Evolutionary conservation across 53 echinoderm and acorn worm genomes (phyloP), one percentile per base, ranked within the genome.

Genomic region (Pentamera pediparva): DNA sequence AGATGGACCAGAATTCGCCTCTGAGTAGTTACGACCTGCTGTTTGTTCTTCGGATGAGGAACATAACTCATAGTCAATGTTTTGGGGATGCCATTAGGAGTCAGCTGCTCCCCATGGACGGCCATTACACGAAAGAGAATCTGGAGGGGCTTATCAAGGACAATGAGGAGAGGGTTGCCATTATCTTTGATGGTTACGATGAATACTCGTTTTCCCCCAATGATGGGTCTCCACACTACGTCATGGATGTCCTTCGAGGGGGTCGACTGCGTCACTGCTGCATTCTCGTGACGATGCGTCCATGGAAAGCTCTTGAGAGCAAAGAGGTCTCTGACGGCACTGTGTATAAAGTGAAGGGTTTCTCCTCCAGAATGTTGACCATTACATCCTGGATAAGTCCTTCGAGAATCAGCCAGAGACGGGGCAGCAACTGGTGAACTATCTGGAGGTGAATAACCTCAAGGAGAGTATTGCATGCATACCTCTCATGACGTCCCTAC

Each of bases 121-220:
- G 32, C 1, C 36, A 38, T 5, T 72, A 72, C 50, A 31, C 33
- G 9, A 26, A 17, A 17, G 55, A 72, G 25, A 32, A 12, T 8
- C 2, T 72, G 19, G 73, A 72, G 22, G 22, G 35, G 35, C 36
- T 72, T 27, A 32, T 72, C 34, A 48, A 32, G 4, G 30, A 51
- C 1, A 10, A 53, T n/a, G 55, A 72, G 19, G 52, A 53, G 21
- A 72, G 54, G 36, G 37, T 72, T 5, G 73, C 73, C 37, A 35
- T 72, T n/a, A 72, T 72, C 32, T 72, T 72, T 33, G 73, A 72
- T 72, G 73, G 73, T 31, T 72, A 29, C 10, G 73, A 72, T 35
- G 73, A 72, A 52, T 72, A 36, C 22, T 24, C 50, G 0, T 31
- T 15, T 51, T 31, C n/a, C 12, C 24, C 5, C 21, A 24, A 18